Evolutionary conservation across 1,140 invertebrate genomes (phyloP), one percentile per base, ranked within the genome.

Genomic region (Apis cerana): DNA sequence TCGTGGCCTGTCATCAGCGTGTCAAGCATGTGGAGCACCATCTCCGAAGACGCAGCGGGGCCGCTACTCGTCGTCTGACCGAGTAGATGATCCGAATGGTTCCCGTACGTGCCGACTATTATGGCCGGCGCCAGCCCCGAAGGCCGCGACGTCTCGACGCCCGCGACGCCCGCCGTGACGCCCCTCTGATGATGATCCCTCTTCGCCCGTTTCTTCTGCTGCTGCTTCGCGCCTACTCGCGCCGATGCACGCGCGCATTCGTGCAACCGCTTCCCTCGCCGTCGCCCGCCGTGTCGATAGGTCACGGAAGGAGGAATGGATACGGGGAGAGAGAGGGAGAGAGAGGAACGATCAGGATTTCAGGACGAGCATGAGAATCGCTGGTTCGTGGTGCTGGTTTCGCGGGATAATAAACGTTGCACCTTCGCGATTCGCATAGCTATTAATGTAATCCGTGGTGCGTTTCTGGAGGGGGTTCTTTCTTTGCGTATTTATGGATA

Each of bases 161-260:
- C 92, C 91, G 90, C 93, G 89, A 94, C 92, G 90, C 92, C 92
- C 93, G 93, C 93, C 93, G 94, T 94, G 92, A 93, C 93, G 91
- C 92, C 89, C 89, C 89, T 50, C 84, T 69, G 74, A 62, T 61
- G 74, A 62, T 84, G 70, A 43, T 50, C 17, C n/a, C 43, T 69
- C 67, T n/a, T 48, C 48, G 8, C 11, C n/a, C 50, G n/a, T n/a
- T n/a, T 76, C 59, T 70, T 21, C 69, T 27, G 50, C 52, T 72
- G 71, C 79, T 64, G 33, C 52, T 50, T 62, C 67, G 69, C 70
- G 65, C 65, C 54, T 69, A 62, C 50, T 75, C 71, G 70, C 82
- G 82, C 33, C 72, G 77, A 78, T 80, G 70, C 84, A 67, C 70
- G 74, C 54, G 85, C 58, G 74, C 82, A 87, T 85, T 58, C 79